Conservation (phyloP, 2,888 invertebrate genomes). For the Epiblema foenella region DNA sequence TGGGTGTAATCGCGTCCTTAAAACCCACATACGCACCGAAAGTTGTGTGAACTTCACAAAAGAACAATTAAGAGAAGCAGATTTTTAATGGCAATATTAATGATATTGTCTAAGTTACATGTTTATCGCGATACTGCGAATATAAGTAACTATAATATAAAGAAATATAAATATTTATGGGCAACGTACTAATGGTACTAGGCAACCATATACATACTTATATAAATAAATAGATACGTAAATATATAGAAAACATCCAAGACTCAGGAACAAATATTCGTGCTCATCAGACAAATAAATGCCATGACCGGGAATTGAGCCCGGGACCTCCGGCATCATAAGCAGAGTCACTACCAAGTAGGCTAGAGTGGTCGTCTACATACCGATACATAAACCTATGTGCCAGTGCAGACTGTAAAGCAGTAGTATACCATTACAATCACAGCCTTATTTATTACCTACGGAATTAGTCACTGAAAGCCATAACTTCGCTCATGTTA, state of each 20-base stretch:
- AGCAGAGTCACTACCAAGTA: too few relatives aligned
- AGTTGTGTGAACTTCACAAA: neutral
- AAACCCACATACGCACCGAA: neutral
- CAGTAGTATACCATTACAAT: neutral
- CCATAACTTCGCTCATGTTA: neutral
- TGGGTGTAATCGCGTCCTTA: neutral
- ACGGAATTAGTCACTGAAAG: neutral
- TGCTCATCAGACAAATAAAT: too few relatives aligned
- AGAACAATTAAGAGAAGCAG: neutral
- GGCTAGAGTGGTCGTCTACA: too few relatives aligned
- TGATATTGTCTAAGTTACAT: neutral
- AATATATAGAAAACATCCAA: too few relatives aligned
- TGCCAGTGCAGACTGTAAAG: neutral
- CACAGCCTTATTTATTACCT: neutral
- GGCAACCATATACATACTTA: too few relatives aligned
- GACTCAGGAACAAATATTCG: too few relatives aligned
- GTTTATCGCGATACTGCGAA: neutral
- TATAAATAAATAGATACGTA: too few relatives aligned
- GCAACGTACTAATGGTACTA: too few relatives aligned
- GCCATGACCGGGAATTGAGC: too few relatives aligned
- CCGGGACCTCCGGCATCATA: too few relatives aligned
- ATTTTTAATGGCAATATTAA: neutral
- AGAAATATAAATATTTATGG: too few relatives aligned
- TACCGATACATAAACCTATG: neutral
- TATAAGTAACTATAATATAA: too few relatives aligned